Conservation (phyloP, 2,888 invertebrate species). For the Agriopis leucophaearia region DNA sequence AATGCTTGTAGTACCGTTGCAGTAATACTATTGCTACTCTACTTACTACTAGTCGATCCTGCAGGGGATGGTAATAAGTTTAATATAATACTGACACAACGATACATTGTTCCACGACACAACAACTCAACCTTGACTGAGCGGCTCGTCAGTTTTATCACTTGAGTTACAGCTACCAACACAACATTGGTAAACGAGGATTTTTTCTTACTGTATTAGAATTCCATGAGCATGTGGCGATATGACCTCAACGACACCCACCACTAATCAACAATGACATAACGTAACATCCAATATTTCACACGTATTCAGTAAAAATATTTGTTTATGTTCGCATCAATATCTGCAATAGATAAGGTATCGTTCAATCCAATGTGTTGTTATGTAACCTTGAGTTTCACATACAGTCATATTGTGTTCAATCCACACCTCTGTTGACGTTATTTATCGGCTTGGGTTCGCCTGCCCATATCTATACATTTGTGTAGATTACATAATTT, state of each 20-base stretch:
- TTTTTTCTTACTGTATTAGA: conserved; percentile 45
- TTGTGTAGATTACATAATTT: conserved; percentile 29
- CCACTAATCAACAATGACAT: conserved; percentile 51
- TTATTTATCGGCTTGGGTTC: conserved; percentile 59
- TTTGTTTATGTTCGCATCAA: conserved; percentile 47
- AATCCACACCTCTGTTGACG: conserved; percentile 70
- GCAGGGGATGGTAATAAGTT: conserved; percentile 27
- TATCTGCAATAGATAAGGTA: conserved; percentile 61
- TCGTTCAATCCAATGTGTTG: conserved; percentile 51
- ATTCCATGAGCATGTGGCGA: conserved; percentile 35
- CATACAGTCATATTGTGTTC: conserved; percentile 44
- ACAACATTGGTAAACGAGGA: conserved; percentile 41
- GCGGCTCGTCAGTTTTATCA: conserved; percentile 54
- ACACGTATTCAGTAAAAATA: conserved; percentile 43
- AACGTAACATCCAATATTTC: conserved; percentile 47
- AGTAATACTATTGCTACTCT: not conserved
- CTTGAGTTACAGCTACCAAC: conserved; percentile 53
- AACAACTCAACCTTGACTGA: conserved; percentile 62
- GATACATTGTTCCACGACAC: conserved; percentile 51
- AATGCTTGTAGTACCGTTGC: too few relatives aligned
- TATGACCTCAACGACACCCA: conserved; percentile 45
- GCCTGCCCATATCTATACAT: conserved; percentile 33
- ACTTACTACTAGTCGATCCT: conserved; percentile 2
- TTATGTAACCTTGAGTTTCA: conserved; percentile 69
- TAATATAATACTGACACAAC: conserved; percentile 37